Evolutionary conservation across 2,113 vertebrate species (phyloP).

Genomic region (Ophthalmolycus amberensis): DNA sequence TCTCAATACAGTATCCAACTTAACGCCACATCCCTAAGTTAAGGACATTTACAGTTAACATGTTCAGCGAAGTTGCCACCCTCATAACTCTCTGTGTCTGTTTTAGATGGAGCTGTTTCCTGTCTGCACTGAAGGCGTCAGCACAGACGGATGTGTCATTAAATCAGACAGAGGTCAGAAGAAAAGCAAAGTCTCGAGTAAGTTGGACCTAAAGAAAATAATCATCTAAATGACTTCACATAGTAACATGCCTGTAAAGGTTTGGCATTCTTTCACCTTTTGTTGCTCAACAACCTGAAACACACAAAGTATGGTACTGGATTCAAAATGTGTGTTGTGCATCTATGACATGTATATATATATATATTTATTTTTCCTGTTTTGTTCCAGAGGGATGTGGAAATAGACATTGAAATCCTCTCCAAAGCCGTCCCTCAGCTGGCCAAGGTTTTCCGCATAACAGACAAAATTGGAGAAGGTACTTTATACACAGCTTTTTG

Average conservation of each 20-base stretch:
- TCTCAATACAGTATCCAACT: background rate
- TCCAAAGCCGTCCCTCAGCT: slow-evolving; percentile 94
- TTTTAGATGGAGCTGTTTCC: slow-evolving; percentile 67
- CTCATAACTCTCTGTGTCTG: background rate
- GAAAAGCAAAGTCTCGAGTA: slow-evolving; percentile 70
- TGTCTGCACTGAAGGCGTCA: slow-evolving; percentile 36
- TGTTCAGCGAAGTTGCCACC: background rate
- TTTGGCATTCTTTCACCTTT: background rate
- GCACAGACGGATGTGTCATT: slow-evolving; percentile 2
- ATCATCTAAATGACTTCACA: background rate
- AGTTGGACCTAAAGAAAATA: slow-evolving; percentile 20
- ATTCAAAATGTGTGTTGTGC: background rate
- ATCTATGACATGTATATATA: background rate
- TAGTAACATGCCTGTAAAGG: background rate
- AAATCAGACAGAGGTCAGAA: slow-evolving; percentile 38
- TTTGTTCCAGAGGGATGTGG: slow-evolving; percentile 82
- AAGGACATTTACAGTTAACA: background rate
- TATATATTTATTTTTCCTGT: background rate
- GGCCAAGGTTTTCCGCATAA: slow-evolving; percentile 88
- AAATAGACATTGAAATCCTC: slow-evolving; percentile 90
- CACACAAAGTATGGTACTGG: background rate
- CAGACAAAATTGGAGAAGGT: slow-evolving; percentile 98
- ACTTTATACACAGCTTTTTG: background rate
- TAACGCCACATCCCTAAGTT: background rate
- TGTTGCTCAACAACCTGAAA: background rate